These are phyloP conservation scores for Siderastrea radians DNA, from an alignment of 92 coral and sea anemone genomes.

Conservation along the genomic window DNA sequence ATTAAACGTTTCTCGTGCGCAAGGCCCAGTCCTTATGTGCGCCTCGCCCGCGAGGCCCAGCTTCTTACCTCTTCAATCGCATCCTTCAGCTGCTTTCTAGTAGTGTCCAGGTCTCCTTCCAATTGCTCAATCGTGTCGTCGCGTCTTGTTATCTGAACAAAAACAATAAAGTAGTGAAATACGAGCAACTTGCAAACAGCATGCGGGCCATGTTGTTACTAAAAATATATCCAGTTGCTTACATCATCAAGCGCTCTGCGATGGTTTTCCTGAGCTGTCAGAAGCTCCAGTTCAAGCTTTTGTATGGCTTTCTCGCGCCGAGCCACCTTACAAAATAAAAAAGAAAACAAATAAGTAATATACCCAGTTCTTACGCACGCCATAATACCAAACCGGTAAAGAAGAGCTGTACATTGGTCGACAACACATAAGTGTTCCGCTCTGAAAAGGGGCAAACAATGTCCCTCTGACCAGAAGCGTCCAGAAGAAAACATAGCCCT, in stretches of 20 bases:
- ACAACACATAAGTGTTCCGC: no score
- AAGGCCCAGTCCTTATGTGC: no score
- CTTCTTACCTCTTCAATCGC: conserved; percentile 90
- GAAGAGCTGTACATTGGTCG: not conserved
- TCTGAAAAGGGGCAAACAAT: no score
- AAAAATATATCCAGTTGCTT: conserved; percentile 24
- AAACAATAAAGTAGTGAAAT: not conserved
- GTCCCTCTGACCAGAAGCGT: not conserved
- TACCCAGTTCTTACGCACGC: not conserved
- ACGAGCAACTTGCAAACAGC: not conserved
- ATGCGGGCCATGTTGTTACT: not conserved
- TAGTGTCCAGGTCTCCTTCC: conserved; percentile 83
- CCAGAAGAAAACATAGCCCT: no score
- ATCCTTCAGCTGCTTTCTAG: conserved; percentile 84
- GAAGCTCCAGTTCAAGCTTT: conserved; percentile 93
- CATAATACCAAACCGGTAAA: not conserved
- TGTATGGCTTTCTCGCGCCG: conserved; percentile 98
- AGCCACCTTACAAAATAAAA: conserved; percentile 66
- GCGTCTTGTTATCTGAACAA: conserved; percentile 80
- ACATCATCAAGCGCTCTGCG: conserved; percentile 95
- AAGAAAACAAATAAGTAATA: not conserved
- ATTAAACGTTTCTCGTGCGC: not conserved
- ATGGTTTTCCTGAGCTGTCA: conserved; percentile 89
- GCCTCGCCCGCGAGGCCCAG: not conserved
- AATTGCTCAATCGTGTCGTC: conserved; percentile 79